A percentile compares a stretch with the other conserved stretches of the same genome.
Conservation (phyloP, 1,140 invertebrate genomes). For the Drosophila albomicans region DNA sequence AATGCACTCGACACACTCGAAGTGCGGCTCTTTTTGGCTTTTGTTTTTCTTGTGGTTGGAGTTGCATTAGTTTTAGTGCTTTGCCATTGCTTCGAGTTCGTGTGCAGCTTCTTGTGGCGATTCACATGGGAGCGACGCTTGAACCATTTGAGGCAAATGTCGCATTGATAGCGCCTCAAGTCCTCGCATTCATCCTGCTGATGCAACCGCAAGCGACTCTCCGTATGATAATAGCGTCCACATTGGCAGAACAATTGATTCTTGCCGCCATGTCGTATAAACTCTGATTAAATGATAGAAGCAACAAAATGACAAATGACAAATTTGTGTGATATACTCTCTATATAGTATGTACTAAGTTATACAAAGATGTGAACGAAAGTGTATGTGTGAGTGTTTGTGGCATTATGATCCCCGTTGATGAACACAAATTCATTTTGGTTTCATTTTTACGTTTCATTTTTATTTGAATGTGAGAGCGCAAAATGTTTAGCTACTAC, state of each 20-base stretch:
- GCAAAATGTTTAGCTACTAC: constrained; percentile 25
- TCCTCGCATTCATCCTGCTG: constrained; percentile 75
- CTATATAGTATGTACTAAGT: background rate
- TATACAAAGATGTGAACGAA: background rate
- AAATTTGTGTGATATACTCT: background rate
- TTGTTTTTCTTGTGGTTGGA: background rate
- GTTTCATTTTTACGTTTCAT: constrained; percentile 19
- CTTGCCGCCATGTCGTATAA: constrained; percentile 57
- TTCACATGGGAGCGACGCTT: constrained; percentile 72
- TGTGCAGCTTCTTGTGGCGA: constrained; percentile 70
- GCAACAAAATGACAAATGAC: constrained; percentile 7
- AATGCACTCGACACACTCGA: constrained; percentile 27
- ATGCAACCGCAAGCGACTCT: constrained; percentile 63
- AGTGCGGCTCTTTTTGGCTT: constrained; percentile 2
- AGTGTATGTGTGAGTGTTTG: background rate
- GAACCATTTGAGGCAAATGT: constrained; percentile 71
- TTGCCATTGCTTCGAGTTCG: constrained; percentile 28
- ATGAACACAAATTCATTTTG: constrained; percentile 46
- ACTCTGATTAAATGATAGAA: constrained; percentile 43
- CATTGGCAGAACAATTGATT: constrained; percentile 73
- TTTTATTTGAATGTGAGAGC: constrained; percentile 34
- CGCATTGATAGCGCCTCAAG: constrained; percentile 73
- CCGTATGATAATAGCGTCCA: constrained; percentile 70
- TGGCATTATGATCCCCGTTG: constrained; percentile 1
- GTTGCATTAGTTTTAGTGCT: background rate